phyloP scores from a whole-genome alignment of 2,113 vertebrate genomes.

The Pseudopodoces humilis region DNA sequence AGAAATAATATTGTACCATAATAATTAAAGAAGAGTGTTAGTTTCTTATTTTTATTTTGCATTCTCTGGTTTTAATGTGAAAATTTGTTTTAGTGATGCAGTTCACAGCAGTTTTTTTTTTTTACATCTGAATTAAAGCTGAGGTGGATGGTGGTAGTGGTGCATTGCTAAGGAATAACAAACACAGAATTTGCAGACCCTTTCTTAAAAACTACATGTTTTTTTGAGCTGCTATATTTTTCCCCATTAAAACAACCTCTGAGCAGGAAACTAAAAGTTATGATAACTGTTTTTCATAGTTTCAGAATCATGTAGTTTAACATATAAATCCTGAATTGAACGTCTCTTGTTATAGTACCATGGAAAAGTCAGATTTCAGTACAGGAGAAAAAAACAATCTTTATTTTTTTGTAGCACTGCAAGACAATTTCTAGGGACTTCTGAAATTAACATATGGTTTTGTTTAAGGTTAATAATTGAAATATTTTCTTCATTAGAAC shows the following conservation, averaged over 20 bases:
- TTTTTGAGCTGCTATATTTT: not conserved
- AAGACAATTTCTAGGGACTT: not conserved
- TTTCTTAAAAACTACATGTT: not conserved
- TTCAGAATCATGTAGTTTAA: not conserved
- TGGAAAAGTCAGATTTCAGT: not conserved
- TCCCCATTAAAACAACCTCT: not conserved
- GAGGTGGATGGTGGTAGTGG: not conserved
- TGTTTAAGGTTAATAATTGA: constrained; percentile 28
- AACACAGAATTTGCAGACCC: not conserved
- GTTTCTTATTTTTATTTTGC: not conserved
- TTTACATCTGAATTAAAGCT: not conserved
- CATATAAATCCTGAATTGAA: not conserved
- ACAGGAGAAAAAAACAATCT: not conserved
- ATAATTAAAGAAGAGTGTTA: not conserved
- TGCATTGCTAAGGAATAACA: not conserved
- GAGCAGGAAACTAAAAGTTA: not conserved
- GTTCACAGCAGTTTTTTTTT: not conserved
- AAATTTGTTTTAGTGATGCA: not conserved
- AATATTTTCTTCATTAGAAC: constrained; percentile 73
- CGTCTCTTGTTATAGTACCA: not conserved
- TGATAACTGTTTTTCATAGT: not conserved
- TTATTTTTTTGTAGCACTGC: not conserved
- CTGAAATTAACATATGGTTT: not conserved
- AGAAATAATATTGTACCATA: not conserved
- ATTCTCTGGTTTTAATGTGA: not conserved